Conservation (phyloP, 2,797 vertebrate genomes). For the Lutjanus argentimaculatus region DNA sequence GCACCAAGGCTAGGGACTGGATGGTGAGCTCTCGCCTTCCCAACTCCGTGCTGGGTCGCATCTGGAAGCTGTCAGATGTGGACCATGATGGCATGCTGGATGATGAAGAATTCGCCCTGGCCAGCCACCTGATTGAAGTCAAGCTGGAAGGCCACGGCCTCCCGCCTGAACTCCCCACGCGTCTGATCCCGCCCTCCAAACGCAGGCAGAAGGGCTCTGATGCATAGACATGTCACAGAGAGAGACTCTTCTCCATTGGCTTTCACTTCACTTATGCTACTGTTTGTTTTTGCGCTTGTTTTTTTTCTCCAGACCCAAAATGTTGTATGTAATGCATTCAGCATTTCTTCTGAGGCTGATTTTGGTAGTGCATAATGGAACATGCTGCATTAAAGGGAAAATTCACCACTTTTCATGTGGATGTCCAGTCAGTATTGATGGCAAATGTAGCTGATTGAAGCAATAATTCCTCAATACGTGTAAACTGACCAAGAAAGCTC, state of each 20-base stretch:
- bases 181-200: constrained; percentile 94
- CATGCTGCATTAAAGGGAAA: constrained; percentile 52
- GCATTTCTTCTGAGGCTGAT: constrained; percentile 36
- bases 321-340: constrained; percentile 13
- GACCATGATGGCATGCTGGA: constrained; percentile 96
- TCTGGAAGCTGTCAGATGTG: constrained; percentile 96
- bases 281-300: constrained; percentile 55
- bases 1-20: constrained; percentile 94
- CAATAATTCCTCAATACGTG: too few species aligned
- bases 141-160: constrained; percentile 95
- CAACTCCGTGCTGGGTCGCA: constrained; percentile 94
- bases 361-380: constrained; percentile 45
- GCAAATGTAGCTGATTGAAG: too few species aligned
- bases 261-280: constrained; percentile 51
- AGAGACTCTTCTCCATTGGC: constrained; percentile 44
- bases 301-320: constrained; percentile 37
- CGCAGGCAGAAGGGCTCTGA: constrained; percentile 93
- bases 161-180: constrained; percentile 90
- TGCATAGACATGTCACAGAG: constrained; percentile 80
- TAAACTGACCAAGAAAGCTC: too few species aligned
- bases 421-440: too few species aligned
- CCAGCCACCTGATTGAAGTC: constrained; percentile 94
- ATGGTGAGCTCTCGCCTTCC: constrained; percentile 95
- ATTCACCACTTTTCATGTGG: too few species aligned
- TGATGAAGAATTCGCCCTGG: constrained; percentile 95